Percentiles rank a stretch among this genome's conserved stretches.
Evolutionary conservation across 37 sponge, comb jelly and placozoan species (phyloP).

Genomic region (Corticium candelabrum): DNA sequence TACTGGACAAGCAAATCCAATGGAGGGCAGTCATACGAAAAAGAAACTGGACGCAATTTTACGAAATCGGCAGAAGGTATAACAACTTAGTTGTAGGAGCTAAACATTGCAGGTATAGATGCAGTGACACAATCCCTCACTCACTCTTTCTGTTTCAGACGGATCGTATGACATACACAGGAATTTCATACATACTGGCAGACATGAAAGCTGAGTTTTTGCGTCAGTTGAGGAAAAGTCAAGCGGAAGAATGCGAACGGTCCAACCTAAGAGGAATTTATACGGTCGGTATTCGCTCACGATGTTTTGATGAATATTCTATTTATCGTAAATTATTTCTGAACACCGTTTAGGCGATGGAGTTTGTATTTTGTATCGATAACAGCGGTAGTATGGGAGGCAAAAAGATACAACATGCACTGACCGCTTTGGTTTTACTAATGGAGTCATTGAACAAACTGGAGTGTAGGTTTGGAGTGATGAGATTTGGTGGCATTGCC

Average conservation of each 20-base stretch:
- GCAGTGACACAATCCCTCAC: too few relatives aligned
- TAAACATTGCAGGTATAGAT: too few relatives aligned
- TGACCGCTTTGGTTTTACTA: not conserved
- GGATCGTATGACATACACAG: not conserved
- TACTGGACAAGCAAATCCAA: too few relatives aligned
- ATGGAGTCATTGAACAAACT: not conserved
- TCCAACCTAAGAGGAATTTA: too few relatives aligned
- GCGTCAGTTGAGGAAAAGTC: not conserved
- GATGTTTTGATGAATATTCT: too few relatives aligned
- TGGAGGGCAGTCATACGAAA: too few relatives aligned
- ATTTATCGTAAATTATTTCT: too few relatives aligned
- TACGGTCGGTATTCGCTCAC: not conserved
- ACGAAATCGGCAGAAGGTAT: too few relatives aligned
- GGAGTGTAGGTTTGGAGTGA: not conserved
- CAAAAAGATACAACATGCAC: not conserved
- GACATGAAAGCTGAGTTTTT: not conserved
- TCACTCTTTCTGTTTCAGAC: too few relatives aligned
- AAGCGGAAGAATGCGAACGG: too few relatives aligned
- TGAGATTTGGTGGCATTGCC: not conserved
- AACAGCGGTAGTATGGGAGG: conserved; percentile 3
- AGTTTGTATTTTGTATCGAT: not conserved
- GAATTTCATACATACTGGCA: not conserved
- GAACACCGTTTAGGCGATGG: not conserved
- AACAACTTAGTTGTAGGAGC: too few relatives aligned
- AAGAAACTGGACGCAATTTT: too few relatives aligned